phyloP scores from a whole-genome alignment of 2,113 vertebrate genomes.

The Cyanoramphus novaezelandiae region DNA sequence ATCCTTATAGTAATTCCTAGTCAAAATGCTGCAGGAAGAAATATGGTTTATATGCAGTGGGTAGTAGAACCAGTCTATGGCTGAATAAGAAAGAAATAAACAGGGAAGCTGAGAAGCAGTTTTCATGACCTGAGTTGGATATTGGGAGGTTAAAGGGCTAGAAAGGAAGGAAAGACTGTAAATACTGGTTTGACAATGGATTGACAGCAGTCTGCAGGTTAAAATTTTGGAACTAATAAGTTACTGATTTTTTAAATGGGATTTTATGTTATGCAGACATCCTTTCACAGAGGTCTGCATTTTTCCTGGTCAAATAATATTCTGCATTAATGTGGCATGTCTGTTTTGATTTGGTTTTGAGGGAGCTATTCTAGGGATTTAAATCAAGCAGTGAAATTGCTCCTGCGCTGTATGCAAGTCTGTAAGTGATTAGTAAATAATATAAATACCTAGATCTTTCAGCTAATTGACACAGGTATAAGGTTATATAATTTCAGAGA shows the following conservation, averaged over 20 bases:
- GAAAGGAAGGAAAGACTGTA: neutral
- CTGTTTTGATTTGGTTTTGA: constrained; percentile 31
- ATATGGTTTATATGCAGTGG: neutral
- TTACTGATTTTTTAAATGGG: constrained; percentile 19
- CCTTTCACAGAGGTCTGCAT: neutral
- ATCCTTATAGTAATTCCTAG: neutral
- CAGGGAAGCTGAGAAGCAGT: neutral
- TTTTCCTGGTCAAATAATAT: constrained; percentile 16
- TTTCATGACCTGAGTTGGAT: neutral
- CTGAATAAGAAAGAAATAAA: neutral
- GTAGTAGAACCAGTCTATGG: neutral
- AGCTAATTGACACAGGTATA: neutral
- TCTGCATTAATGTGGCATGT: neutral
- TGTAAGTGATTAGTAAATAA: constrained; percentile 12
- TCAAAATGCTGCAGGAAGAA: neutral
- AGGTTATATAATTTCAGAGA: neutral
- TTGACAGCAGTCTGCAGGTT: neutral
- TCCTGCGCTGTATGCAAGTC: neutral
- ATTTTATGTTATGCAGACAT: constrained; percentile 22
- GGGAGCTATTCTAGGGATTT: neutral
- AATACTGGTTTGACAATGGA: neutral
- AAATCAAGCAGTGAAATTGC: neutral
- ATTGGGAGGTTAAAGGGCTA: neutral
- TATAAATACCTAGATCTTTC: neutral
- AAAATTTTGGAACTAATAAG: neutral